Conservation (phyloP, 1,140 invertebrate genomes). For the Pachypsylla venusta region DNA sequence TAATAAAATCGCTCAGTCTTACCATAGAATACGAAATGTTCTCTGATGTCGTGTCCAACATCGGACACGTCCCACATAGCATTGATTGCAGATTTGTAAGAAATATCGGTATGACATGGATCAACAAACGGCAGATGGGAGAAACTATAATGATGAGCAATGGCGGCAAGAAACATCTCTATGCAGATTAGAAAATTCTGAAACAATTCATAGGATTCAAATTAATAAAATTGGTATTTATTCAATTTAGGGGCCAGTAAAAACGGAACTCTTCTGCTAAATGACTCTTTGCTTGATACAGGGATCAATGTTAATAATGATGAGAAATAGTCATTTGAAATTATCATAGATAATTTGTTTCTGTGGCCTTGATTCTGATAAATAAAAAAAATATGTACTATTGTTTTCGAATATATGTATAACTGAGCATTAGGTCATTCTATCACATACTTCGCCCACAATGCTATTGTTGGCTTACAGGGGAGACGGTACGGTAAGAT, state of each 20-base stretch:
- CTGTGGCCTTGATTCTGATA: not conserved
- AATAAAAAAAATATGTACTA: no score
- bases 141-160: conserved; percentile 91
- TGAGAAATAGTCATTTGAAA: not conserved
- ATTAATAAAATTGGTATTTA: no score
- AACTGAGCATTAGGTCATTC: no score
- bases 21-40: conserved; percentile 79
- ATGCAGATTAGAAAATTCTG: conserved; percentile 93
- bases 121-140: conserved; percentile 67
- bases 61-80: conserved; percentile 93
- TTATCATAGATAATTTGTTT: not conserved
- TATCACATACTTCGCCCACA: no score
- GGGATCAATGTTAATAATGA: no score
- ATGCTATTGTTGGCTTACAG: no score
- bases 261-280: no score
- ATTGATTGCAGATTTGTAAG: conserved; percentile 33
- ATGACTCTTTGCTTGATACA: no score
- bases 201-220: no score
- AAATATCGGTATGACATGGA: conserved; percentile 31
- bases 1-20: conserved; percentile 26
- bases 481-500: no score
- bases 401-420: no score
- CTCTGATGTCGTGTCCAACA: conserved; percentile 76
- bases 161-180: conserved; percentile 91
- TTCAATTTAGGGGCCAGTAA: no score